Percentiles rank a stretch among this genome's conserved stretches.
Conservation (phyloP, 2,113 vertebrate species). For the Girardinichthys multiradiatus region DNA sequence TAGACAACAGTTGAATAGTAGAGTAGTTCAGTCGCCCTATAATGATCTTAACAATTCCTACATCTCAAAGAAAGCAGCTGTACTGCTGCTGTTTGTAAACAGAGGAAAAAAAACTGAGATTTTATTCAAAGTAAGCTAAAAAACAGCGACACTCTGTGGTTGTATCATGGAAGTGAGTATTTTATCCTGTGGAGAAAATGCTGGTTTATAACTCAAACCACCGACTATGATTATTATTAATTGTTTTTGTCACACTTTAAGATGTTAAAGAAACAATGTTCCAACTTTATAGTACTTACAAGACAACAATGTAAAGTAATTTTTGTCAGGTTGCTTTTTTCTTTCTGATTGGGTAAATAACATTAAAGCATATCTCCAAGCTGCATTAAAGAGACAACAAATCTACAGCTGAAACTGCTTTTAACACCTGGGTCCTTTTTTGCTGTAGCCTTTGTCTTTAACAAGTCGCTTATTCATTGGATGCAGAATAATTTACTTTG, state of each 20-base stretch:
- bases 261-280: neutral
- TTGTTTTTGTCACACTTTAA: neutral
- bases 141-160: slow-evolving; percentile 62
- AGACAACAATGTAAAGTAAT: neutral
- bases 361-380: too few species aligned
- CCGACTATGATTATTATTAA: neutral
- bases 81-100: neutral
- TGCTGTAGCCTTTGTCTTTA: neutral
- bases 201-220: neutral
- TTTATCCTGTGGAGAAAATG: neutral
- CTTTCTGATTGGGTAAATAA: too few species aligned
- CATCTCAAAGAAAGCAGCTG: neutral
- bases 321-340: too few species aligned
- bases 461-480: too few species aligned
- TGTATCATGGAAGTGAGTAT: slow-evolving; percentile 22
- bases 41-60: too few species aligned
- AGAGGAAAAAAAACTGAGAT: neutral
- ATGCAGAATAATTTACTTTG: too few species aligned
- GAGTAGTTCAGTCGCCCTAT: too few species aligned
- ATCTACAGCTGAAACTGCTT: neutral
- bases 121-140: neutral
- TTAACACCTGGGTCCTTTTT: neutral
- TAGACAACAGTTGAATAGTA: too few species aligned
- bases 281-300: neutral
- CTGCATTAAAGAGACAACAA: too few species aligned